Base-by-base conservation (phyloP, 2,113 vertebrate species). In the Lamprologus speciosus region DNA sequence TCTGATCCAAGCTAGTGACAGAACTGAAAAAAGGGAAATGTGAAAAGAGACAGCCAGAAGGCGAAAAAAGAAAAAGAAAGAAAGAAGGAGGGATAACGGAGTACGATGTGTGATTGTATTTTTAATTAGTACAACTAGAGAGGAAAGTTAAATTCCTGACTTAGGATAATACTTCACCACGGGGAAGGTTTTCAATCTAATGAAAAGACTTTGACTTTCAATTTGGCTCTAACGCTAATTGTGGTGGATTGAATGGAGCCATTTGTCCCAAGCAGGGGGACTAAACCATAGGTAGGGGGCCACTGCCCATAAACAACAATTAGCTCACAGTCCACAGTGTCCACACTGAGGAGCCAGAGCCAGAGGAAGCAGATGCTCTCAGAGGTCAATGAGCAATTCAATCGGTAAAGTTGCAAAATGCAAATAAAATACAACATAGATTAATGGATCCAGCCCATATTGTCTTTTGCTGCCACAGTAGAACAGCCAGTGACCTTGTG, bases 321-420 rank as follows among this genome's bases (percentile, higher is more conserved):
- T 82, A 68, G 85, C 65, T 83, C 81, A 31, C 35, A 47, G 55
- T 80, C 40, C 2, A 58, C 55, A 58, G 3, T 45, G 51, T 85
- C 80, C 50, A 68, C 6, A 12, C 55, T 7, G 31, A 81, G 81
- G 80, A 85, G 84, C 58, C 17, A 14, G 33, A 83, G 89, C 83
- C 92, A 87, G 85, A 81, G 88, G 89, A 91, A 93, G 87, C 93
- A 95, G 94, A 84, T 93, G 85, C 86, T 94, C 80, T 85, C 65
- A 68, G 81, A 94, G 85, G 88, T 85, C 73, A 85, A 47, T 45
- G 33, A 81, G n/a, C 57, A 84, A 90, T 87, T 88, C 85, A 65
- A 87, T 85, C 87, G 89, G 89, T 93, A 92, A 95, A 94, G 86
- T 89, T 79, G 85, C 75, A 85, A 85, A 73, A 84, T 82, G 42